Evolutionary conservation across 2,888 invertebrate species (phyloP), one percentile per base, ranked within the genome.

Genomic region (Phalera bucephala): DNA sequence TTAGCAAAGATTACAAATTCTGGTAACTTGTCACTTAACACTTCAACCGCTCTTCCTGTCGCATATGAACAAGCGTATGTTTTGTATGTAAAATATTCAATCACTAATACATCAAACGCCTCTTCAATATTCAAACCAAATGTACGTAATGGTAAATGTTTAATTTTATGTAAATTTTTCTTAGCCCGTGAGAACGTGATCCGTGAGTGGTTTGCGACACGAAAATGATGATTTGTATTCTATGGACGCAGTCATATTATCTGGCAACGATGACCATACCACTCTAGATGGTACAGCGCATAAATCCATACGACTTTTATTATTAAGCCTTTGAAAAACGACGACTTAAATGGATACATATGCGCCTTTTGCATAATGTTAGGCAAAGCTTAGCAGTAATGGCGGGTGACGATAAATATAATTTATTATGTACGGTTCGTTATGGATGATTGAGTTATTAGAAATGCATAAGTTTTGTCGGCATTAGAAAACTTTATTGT

Each of bases 101-200:
- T 14, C 5, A 32, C 31, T 31, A 46, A 45, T 45, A 40, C 59
- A 48, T 54, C 47, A 54, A 41, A 45, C 28, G 54, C 34, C 44
- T 53, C 25, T 33, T 46, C 46, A 51, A 52, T 53, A 60, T 57
- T 60, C 59, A 52, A 45, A 45, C 45, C 36, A 41, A 58, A 52
- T 40, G 19, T 5, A 41, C 38, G 42, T 52, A 46, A 34, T 43
- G 19, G 47, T 49, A 47, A 46, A 59, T 3, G 54, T 52, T 58
- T 61, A 58, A 61, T 58, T 52, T 52, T 40, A 62, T 59, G 51
- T 56, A 33, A 62, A 72, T 72, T 63, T 58, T 56, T 35, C 53
- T 62, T 36, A 53, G 41, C 47, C 54, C 72, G 72, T 75, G 76
- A 64, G 76, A 76, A 73, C 65, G 43, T 25, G 19, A 23, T 36